Evolutionary conservation across 2,888 invertebrate species (phyloP), one percentile per base, ranked within the genome.

Genomic region (Cosmia pyralina): DNA sequence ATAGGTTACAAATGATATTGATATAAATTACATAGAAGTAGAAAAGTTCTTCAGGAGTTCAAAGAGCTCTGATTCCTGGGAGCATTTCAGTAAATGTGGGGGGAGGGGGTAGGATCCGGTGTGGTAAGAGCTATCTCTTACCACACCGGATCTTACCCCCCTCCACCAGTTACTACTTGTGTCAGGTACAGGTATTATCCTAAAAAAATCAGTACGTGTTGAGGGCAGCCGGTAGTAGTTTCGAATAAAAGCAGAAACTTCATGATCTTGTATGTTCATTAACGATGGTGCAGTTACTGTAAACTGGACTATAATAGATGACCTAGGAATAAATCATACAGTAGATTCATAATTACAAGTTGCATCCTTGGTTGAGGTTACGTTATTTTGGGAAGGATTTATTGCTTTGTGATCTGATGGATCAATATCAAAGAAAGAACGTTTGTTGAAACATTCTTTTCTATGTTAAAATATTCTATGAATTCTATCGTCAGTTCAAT

Each of bases 241-340:
- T 7, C 2, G 8, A 28, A 52, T 44, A 57, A 22, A 58, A 50
- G 4, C 13, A 8, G 13, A 41, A 60, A 53, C 19, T 53, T 58
- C 46, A 22, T 48, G 13, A 22, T 59, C 78, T 28, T 28, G 1
- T 28, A 75, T 59, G 46, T 17, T 58, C 44, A 10, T 52, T 38
- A 2, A 13, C 19, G 8, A 75, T 11, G 22, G 28, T n/a, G 46
- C 53, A 41, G 28, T 57, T 50, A 28, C n/a, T 48, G n/a, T 52
- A 48, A 52, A 44, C 55, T n/a, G 34, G 46, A 41, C 79, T 46
- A 17, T 52, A 64, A 72, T 79, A 79, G 79, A 59, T 53, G 79
- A 64, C 79, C 79, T 79, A 79, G 52, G 13, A 52, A 72, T 58
- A 41, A 63, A 79, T 63, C 6, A 28, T 63, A 41, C 44, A 58